Conservation (phyloP, 2,113 vertebrate genomes). For the Hylia prasina region DNA sequence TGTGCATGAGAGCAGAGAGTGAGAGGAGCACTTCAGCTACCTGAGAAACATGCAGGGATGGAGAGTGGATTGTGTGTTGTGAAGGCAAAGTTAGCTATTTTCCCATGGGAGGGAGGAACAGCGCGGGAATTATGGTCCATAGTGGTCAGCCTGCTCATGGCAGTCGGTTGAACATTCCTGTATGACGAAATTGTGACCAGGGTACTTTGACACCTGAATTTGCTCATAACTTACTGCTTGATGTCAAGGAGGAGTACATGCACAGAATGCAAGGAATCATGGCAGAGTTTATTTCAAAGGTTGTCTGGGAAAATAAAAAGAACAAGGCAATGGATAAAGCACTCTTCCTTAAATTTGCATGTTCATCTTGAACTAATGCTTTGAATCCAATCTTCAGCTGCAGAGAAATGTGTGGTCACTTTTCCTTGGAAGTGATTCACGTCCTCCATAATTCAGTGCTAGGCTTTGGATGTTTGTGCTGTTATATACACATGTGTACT, state of each 20-base stretch:
- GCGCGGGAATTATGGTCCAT: not conserved
- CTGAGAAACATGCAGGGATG: not conserved
- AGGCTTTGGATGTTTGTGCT: not conserved
- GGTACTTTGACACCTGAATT: not conserved
- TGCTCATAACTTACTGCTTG: not conserved
- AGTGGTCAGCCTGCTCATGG: not conserved
- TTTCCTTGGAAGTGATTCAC: not conserved
- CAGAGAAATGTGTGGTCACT: not conserved
- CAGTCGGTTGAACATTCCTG: not conserved
- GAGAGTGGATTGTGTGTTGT: accelerated
- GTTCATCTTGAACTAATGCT: not conserved
- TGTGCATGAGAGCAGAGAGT: not conserved
- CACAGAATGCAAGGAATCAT: not conserved
- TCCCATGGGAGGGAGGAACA: not conserved
- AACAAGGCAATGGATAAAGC: not conserved
- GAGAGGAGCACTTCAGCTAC: not conserved
- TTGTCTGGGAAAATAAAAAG: not conserved
- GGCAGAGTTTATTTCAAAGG: not conserved
- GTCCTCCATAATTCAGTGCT: not conserved
- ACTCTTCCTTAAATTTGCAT: not conserved
- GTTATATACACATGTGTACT: not conserved
- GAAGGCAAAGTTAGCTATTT: not conserved
- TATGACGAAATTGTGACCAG: not conserved
- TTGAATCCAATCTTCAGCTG: not conserved
- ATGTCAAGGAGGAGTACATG: not conserved